phyloP scores from a whole-genome alignment of 2,888 invertebrate genomes.

The Netelia melanura region DNA sequence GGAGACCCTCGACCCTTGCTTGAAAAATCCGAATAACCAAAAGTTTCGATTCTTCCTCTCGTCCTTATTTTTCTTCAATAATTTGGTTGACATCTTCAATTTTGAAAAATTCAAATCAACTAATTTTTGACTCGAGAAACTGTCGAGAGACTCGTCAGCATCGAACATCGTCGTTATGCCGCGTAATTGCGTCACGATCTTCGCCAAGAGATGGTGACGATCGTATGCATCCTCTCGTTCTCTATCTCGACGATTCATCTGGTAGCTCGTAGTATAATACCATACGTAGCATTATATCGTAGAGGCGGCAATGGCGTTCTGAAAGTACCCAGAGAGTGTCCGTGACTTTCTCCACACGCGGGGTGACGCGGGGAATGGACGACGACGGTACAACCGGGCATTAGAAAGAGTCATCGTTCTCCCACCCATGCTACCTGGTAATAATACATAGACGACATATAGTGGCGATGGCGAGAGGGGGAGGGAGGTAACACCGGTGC shows the following conservation, averaged over 20 bases:
- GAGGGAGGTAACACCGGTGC: neutral
- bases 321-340: constrained; percentile 13
- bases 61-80: too few relatives aligned
- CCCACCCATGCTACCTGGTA: neutral
- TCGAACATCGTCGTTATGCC: neutral
- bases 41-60: too few relatives aligned
- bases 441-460: neutral
- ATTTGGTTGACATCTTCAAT: too few relatives aligned
- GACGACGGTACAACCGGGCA: constrained; percentile 12
- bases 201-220: constrained; percentile 6
- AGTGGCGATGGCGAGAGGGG: neutral
- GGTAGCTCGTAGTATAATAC: neutral
- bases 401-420: constrained; percentile 8
- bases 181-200: constrained; percentile 50
- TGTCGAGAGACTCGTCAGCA: neutral
- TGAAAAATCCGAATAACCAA: too few relatives aligned
- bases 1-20: too few relatives aligned
- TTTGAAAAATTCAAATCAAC: too few relatives aligned
- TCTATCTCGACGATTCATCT: constrained; percentile 26
- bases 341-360: constrained; percentile 45
- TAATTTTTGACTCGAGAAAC: too few relatives aligned
- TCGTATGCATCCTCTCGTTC: constrained; percentile 29
- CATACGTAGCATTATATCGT: constrained; percentile 17
- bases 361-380: neutral
- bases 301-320: constrained; percentile 11